Conservation (phyloP, 2,113 vertebrate species). For the Malurus melanocephalus region DNA sequence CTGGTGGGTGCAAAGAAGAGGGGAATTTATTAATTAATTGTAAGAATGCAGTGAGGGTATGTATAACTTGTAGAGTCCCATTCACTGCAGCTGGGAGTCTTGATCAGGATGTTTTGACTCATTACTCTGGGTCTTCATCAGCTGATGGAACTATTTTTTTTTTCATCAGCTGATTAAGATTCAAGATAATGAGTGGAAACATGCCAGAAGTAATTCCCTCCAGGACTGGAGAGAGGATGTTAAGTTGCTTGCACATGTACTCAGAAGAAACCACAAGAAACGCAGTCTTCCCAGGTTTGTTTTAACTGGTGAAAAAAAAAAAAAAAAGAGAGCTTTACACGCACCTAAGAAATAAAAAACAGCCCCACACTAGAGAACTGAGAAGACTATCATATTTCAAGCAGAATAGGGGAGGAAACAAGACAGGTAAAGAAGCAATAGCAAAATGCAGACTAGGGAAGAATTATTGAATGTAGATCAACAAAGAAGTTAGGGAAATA, state of each 20-base stretch:
- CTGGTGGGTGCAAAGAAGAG: neutral
- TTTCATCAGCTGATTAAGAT: slow-evolving; percentile 70
- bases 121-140: slow-evolving; percentile 68
- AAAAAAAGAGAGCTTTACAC: neutral
- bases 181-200: slow-evolving; percentile 73
- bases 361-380: neutral
- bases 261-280: neutral
- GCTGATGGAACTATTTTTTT: slow-evolving; percentile 63
- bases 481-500: slow-evolving; percentile 6
- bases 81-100: slow-evolving; percentile 42
- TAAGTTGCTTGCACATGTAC: slow-evolving; percentile 18
- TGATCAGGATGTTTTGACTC: slow-evolving; percentile 69
- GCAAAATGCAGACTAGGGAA: neutral
- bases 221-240: slow-evolving; percentile 48
- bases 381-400: neutral
- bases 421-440: neutral
- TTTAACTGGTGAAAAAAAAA: neutral
- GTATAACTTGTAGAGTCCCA: neutral
- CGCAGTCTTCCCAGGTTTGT: neutral
- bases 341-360: neutral
- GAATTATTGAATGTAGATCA: neutral
- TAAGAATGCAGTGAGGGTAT: slow-evolving; percentile 16
- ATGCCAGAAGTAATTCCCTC: slow-evolving; percentile 65
- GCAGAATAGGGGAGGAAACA: neutral
- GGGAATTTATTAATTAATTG: neutral